Conservation (phyloP, 2,888 invertebrate species). For the Archips crataeganus region DNA sequence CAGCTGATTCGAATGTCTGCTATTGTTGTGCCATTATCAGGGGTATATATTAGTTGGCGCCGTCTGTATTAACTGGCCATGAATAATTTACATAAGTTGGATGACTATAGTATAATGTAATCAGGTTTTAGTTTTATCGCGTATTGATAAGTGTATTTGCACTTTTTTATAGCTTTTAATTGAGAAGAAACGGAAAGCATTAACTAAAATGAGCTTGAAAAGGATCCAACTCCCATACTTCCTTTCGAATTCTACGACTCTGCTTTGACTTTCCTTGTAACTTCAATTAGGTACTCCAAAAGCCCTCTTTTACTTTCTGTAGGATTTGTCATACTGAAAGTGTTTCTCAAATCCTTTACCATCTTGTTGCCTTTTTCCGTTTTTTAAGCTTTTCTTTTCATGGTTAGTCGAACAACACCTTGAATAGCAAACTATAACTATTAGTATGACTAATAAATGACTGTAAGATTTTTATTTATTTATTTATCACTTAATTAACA, state of each 20-base stretch:
- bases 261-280: not conserved
- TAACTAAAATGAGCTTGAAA: not conserved
- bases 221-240: too few relatives aligned
- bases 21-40: constrained; percentile 18
- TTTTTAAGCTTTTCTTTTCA: too few relatives aligned
- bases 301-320: too few relatives aligned
- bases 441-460: not conserved
- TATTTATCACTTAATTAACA: not conserved
- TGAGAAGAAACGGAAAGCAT: not conserved
- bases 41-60: not conserved
- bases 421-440: not conserved
- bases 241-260: too few relatives aligned
- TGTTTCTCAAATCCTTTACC: too few relatives aligned
- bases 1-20: constrained; percentile 59
- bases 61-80: constrained; percentile 7
- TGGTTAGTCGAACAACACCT: too few relatives aligned
- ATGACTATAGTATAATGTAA: not conserved
- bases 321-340: too few relatives aligned
- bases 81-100: not conserved
- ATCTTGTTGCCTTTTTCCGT: too few relatives aligned
- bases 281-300: too few relatives aligned
- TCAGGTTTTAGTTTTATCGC: not conserved
- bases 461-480: not conserved
- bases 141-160: not conserved
- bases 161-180: not conserved